Evolutionary conservation across 2,888 invertebrate genomes (phyloP).

Genomic region (Carcina quercana): DNA sequence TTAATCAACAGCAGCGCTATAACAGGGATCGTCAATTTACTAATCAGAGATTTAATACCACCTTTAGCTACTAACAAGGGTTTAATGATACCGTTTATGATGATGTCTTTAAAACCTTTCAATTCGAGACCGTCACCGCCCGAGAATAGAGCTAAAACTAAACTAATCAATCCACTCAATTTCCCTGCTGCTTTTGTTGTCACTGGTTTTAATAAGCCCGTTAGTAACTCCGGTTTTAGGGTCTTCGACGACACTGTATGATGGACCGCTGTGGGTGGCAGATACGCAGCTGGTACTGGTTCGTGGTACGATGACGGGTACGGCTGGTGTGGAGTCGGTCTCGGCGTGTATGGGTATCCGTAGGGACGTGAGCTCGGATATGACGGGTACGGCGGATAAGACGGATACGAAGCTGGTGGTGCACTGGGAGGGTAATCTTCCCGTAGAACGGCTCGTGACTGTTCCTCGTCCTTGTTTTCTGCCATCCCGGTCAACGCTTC

Average conservation of each 20-base stretch:
- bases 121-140: conserved; percentile 38
- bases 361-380: conserved; percentile 14
- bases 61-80: conserved; percentile 50
- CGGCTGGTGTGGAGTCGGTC: conserved; percentile 6
- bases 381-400: conserved; percentile 11
- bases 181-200: conserved; percentile 43
- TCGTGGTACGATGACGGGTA: conserved; percentile 2
- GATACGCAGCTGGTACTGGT: conserved; percentile 9
- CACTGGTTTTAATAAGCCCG: conserved; percentile 39
- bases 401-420: conserved; percentile 9
- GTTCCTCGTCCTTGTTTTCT: conserved; percentile 21
- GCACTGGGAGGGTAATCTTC: conserved; percentile 13
- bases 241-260: conserved; percentile 25
- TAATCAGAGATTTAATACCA: conserved; percentile 52
- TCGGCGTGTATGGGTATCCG: conserved; percentile 17
- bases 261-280: conserved; percentile 8
- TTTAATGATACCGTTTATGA: conserved; percentile 52
- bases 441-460: conserved; percentile 20
- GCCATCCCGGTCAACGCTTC: conserved; percentile 29
- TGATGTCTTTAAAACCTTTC: conserved; percentile 46
- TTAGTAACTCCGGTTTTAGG: conserved; percentile 30
- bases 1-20: conserved; percentile 55
- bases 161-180: conserved; percentile 43
- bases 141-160: conserved; percentile 43
- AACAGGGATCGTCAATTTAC: conserved; percentile 56